Base-by-base conservation (phyloP, 2,113 vertebrate genomes). In the Actenoides lindsayi region DNA sequence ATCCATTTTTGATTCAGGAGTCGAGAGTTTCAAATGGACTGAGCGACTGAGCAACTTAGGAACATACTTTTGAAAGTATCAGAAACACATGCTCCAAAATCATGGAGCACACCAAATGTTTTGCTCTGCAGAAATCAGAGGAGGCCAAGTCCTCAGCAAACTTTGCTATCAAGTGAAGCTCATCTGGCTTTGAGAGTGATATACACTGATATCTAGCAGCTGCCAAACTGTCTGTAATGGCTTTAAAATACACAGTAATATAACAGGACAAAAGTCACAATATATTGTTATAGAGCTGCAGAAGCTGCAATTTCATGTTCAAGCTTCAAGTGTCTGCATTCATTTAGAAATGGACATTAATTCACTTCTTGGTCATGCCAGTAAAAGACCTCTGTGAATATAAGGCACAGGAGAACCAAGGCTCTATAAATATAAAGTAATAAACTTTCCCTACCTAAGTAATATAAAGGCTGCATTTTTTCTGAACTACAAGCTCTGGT, bases 331-430 rank as follows among this genome's bases (percentile, higher is more conserved):
- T 42, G 19, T 31, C 53, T 57, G 39, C 33, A 44, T 93, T 89
- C 48, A 41, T 79, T 84, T 14, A 54, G 82, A 73, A 90, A 71
- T 80, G 60, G 44, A 67, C 88, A 57, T 37, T 63, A 93, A 63
- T 89, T 94, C 79, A 73, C 82, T 91, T 90, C 85, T 82, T 86
- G 82, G 35, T 42, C 8, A 0, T 50, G 37, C 54, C 62, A 60
- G 63, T 59, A 90, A 87, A 87, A 89, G 82, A 50, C 15, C 31
- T 83, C n/a, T 87, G n/a, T 91, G 84, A 90, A 90, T 90, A 70
- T 4, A 51, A 20, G 68, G 28, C 75, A 90, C 81, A 54, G 67
- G 64, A 96, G 88, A 91, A 48, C 11, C 37, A 80, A 48, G n/a
- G 23, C 68, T 94, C 50, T 39, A 42, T 69, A 90, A 87, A 77